Percentiles rank a stretch among this genome's conserved stretches.
Conservation (phyloP, 2,888 invertebrate species). For the Anorthoa munda region DNA sequence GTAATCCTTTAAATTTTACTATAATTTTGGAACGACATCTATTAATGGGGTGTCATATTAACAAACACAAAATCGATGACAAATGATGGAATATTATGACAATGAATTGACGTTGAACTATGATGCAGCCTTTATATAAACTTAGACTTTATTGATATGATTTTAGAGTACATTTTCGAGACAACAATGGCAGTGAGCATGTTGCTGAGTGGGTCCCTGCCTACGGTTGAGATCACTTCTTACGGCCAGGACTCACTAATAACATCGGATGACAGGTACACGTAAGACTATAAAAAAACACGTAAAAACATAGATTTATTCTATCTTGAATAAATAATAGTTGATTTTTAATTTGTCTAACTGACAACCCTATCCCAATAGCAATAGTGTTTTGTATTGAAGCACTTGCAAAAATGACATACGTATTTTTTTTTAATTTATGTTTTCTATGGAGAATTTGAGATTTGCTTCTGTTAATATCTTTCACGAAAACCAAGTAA, state of each 20-base stretch:
- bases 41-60: constrained; percentile 61
- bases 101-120: constrained; percentile 61
- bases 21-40: constrained; percentile 56
- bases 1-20: constrained; percentile 30
- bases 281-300: constrained; percentile 69
- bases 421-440: not conserved
- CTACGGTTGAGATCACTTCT: constrained; percentile 88
- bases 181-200: constrained; percentile 81
- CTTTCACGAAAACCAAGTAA: constrained; percentile 3
- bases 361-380: constrained; percentile 43
- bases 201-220: constrained; percentile 71
- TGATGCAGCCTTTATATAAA: constrained; percentile 72
- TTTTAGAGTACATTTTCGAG: constrained; percentile 75
- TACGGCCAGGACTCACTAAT: constrained; percentile 75
- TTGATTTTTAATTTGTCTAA: constrained; percentile 42
- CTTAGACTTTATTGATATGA: constrained; percentile 68
- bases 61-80: constrained; percentile 64
- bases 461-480: too few relatives aligned
- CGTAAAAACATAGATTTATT: constrained; percentile 63
- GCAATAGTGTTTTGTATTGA: constrained; percentile 38
- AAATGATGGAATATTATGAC: constrained; percentile 60
- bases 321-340: constrained; percentile 65
- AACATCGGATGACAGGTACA: constrained; percentile 67
- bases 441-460: too few relatives aligned
- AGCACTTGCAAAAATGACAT: not conserved